Evolutionary conservation across 2,888 invertebrate genomes (phyloP), one percentile per base, ranked within the genome.

Genomic region (Graphium colonna): DNA sequence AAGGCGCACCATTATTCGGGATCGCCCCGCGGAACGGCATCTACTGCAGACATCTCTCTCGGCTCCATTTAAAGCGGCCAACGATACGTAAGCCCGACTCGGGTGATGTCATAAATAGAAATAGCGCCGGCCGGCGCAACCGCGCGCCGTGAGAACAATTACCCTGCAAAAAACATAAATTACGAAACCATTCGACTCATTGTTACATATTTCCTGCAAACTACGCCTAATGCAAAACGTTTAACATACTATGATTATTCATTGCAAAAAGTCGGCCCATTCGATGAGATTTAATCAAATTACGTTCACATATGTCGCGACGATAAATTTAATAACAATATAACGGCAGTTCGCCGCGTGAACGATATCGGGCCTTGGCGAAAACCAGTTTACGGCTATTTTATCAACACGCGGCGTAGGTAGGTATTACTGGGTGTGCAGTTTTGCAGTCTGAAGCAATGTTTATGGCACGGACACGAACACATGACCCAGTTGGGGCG

Each of bases 51-150:
- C 85, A 81, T 86, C 84, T 85, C 79, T 79, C 78, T 75, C 82
- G 81, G 76, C 79, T 84, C 91, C 90, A 90, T 91, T 91, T 91
- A 90, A 90, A 90, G 90, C 87, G 85, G 84, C 89, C 88, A 84
- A 79, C 88, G 88, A 86, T 88, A 90, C 90, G 89, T 88, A 88
- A 90, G 83, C 80, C 82, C 82, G 83, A 82, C 80, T 79, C 83
- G 75, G 75, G 81, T 91, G 91, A 91, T 91, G 91, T 91, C 91
- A 91, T 89, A 81, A 82, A 87, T 87, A 87, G 88, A 91, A 91
- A 91, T 91, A 91, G 90, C 88, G 74, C 79, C 82, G 69, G 75
- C 76, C 77, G 78, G 75, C 75, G 75, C 21, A 21, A 21, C 21
- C 21, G 77, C 71, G 75, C 65, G 67, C 68, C 73, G 75, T 69